Percentiles rank a stretch among this genome's conserved stretches.
These are phyloP conservation scores for Liopterus haemorrhoidalis DNA, from an alignment of 2,888 invertebrate species.

Conservation along the genomic window DNA sequence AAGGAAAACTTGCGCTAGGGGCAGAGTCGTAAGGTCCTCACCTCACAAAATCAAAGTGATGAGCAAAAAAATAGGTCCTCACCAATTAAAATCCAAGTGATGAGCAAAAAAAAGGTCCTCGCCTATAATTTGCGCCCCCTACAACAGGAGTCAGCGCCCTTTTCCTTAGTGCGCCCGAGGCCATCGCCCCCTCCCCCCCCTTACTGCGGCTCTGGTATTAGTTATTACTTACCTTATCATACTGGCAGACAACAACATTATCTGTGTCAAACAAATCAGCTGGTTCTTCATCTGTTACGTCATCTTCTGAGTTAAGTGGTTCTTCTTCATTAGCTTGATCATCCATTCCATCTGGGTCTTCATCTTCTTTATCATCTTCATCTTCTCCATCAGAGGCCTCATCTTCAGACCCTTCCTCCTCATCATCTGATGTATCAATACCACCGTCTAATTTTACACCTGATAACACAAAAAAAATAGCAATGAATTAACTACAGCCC, in stretches of 20 bases:
- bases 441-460: conserved; percentile 56
- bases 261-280: conserved; percentile 96
- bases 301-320: conserved; percentile 93
- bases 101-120: too few species aligned
- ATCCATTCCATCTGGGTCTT: conserved; percentile 48
- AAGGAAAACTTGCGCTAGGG: too few species aligned
- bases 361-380: conserved; percentile 61
- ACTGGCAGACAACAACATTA: conserved; percentile 99
- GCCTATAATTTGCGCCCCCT: too few species aligned
- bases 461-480: too few species aligned
- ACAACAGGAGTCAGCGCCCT: too few species aligned
- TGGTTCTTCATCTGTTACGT: conserved; percentile 94
- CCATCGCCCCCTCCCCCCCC: too few species aligned
- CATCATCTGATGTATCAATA: conserved; percentile 64
- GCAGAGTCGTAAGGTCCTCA: too few species aligned
- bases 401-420: conserved; percentile 65
- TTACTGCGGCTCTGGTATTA: background rate
- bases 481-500: too few species aligned
- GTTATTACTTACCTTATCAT: conserved; percentile 75
- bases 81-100: too few species aligned
- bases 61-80: background rate
- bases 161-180: too few species aligned
- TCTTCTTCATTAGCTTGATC: conserved; percentile 57
- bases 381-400: conserved; percentile 57
- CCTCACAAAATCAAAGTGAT: too few species aligned